Base-by-base conservation (phyloP, 2,888 invertebrate species). In the Pollenia griseotomentosa region DNA sequence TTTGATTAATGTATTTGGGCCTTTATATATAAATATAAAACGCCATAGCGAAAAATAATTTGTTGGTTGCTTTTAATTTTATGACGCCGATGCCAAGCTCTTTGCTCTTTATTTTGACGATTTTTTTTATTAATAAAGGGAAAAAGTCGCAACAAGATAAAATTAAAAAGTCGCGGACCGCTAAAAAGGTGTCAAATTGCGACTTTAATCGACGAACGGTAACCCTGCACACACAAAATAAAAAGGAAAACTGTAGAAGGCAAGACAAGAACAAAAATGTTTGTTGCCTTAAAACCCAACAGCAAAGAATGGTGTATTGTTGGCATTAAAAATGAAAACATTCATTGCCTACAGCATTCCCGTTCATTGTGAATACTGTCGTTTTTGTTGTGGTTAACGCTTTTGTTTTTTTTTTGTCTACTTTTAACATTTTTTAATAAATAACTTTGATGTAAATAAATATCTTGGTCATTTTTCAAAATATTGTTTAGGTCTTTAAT, bases 301-400 rank as follows among this genome's bases (percentile, higher is more conserved):
- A 73, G 73, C 63, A 81, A 65, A 48, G 80, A 81, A 73, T 81
- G 55, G 16, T 81, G 65, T 81, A 63, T 16, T 44, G 53, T 33
- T 33, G 23, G 53, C 19, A 79, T 57, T 59, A 48, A 59, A 59
- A 51, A 73, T 63, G 63, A 80, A 80, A 81, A 65, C 14, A 81
- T 55, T 65, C 59, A 68, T 14, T 48, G 71, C 55, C 55, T 16
- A 16, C 63, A 55, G 73, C 33, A 71, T 44, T 80, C 44, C 71
- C 61, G 71, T 63, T 55, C 1, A 1, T 59, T 77, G 11, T 48
- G 59, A 10, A 57, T 7, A 4, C 44, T 19, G 5, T 42, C 7
- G 1, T 74, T 57, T 2, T 63, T 12, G 16, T 53, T 51, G 40
- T 66, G 14, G 51, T 42, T 51, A 33, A 33, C 0, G 51, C n/a